Evolutionary conservation across 2,797 vertebrate species (phyloP).

Genomic region (Eleutherodactylus coqui): DNA sequence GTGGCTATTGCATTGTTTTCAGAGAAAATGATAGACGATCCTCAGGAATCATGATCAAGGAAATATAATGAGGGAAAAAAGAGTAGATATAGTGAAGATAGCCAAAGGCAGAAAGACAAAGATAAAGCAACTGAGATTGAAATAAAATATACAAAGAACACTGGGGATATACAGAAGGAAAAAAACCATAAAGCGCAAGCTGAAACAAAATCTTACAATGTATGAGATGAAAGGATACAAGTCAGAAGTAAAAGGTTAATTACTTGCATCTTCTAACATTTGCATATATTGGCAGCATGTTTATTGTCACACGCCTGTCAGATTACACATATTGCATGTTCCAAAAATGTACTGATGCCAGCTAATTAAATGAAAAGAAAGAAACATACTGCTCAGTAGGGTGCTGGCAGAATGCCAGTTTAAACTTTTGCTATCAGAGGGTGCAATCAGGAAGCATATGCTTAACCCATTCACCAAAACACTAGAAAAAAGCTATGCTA

Average conservation of each 20-base stretch:
- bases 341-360: conserved; percentile 27
- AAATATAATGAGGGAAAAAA: background rate
- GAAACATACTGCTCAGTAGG: background rate
- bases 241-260: background rate
- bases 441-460: conserved; percentile 18
- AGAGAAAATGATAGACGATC: background rate
- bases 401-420: background rate
- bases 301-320: conserved; percentile 46
- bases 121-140: conserved; percentile 2
- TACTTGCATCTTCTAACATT: conserved; percentile 23
- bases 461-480: conserved; percentile 5
- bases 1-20: background rate
- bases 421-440: conserved; percentile 16
- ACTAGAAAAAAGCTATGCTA: background rate
- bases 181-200: background rate
- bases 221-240: background rate
- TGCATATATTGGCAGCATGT: conserved; percentile 44
- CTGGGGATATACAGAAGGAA: background rate
- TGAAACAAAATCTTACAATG: background rate
- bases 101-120: conserved; percentile 4
- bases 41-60: background rate
- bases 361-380: conserved; percentile 26
- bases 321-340: conserved; percentile 35
- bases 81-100: background rate
- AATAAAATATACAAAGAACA: background rate